These are phyloP conservation scores for Podarcis siculus DNA, from an alignment of 2,797 vertebrate genomes.

Conservation along the genomic window DNA sequence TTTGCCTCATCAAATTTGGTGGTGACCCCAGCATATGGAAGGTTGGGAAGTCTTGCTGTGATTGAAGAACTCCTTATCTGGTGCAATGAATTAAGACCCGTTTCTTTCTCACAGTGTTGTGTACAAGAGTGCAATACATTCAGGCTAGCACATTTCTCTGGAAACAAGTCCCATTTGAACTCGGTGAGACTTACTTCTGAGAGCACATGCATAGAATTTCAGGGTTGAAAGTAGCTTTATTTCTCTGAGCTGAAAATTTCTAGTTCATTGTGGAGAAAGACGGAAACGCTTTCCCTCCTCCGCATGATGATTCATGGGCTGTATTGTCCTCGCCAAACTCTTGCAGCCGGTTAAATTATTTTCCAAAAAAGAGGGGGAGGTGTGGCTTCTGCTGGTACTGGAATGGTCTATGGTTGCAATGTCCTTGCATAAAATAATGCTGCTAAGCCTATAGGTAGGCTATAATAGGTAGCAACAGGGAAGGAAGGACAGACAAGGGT, in stretches of 20 bases:
- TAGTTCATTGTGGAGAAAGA: slow-evolving; percentile 51
- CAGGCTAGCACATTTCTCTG: neutral
- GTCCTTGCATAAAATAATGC: neutral
- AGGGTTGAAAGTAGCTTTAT: slow-evolving; percentile 49
- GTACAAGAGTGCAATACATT: slow-evolving; percentile 20
- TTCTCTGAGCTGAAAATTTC: slow-evolving; percentile 60
- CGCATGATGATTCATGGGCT: neutral
- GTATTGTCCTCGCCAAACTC: slow-evolving; percentile 11
- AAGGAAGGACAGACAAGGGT: neutral
- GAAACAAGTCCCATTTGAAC: neutral
- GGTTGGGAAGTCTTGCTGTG: neutral
- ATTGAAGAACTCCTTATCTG: neutral
- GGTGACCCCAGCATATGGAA: neutral
- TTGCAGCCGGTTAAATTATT: neutral
- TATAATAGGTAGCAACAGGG: neutral
- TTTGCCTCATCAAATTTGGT: neutral
- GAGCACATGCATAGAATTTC: neutral
- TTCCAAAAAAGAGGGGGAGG: slow-evolving; percentile 1
- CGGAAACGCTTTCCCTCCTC: slow-evolving; percentile 8
- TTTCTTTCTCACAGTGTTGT: neutral
- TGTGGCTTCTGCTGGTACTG: neutral
- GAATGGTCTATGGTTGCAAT: neutral
- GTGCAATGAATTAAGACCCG: neutral
- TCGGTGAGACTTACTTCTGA: neutral
- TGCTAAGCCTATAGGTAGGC: neutral